Base-by-base conservation (phyloP, 2,113 vertebrate genomes). In the Himantopus leucocephalus region DNA sequence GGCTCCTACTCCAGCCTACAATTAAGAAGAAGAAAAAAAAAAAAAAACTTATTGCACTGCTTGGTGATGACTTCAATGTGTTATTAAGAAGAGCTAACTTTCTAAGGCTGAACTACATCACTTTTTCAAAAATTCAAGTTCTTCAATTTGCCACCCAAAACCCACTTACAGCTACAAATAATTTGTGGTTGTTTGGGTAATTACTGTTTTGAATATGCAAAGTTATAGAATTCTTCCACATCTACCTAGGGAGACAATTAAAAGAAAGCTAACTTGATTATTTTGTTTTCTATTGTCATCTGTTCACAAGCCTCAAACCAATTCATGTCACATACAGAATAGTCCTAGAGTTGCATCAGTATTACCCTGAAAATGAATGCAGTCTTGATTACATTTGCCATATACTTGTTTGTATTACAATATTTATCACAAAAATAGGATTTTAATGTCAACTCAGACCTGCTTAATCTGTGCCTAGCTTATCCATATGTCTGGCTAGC, bases 401-500 rank as follows among this genome's bases (percentile, higher is more conserved):
- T 56, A 34, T 59, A 75, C 21, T 92, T 94, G 58, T 81, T 92
- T 94, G 9, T 70, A 59, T 75, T 73, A 62, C 29, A 93, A 48
- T 74, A 90, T 96, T 93, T 93, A 91, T 55, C 71, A 71, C 59
- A 87, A 66, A 74, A 92, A 78, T 13, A 83, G 52, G 84, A 92
- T 96, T 91, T 95, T 88, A 94, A 71, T 94, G 78, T 94, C 86
- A 92, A 52, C 39, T 88, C 86, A 95, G 92, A 93, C 86, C 72
- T 91, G 39, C 41, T 94, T 97, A 96, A 95, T 94, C 90, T 85
- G 59, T 95, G 64, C 64, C 47, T 88, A 90, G 13, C 27, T 97
- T 94, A 93, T 93, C 85, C 74, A 22, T 60, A 63, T 32, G 74
- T 93, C 95, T 97, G 64, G 88, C 71, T 90, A 90, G 52, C 45